These are phyloP conservation scores for Platysternon megacephalum DNA, from an alignment of 2,113 vertebrate species.

Conservation along the genomic window DNA sequence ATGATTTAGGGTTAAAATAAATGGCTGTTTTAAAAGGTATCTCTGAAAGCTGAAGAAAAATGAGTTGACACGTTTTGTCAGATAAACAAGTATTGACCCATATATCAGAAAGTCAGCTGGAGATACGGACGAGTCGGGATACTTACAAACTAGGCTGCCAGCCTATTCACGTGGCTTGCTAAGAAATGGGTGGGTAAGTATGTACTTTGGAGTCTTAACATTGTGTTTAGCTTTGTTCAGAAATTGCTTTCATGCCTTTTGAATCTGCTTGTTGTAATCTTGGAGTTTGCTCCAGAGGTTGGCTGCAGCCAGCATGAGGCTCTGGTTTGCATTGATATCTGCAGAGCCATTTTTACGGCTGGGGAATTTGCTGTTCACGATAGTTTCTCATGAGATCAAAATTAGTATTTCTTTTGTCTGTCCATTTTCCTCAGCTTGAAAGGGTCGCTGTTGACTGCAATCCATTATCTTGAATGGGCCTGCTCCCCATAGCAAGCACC, in stretches of 20 bases:
- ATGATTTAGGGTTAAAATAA: slow-evolving; percentile 64
- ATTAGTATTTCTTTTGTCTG: not conserved
- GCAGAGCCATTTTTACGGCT: slow-evolving; percentile 48
- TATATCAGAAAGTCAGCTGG: not conserved
- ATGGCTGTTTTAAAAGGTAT: slow-evolving; percentile 43
- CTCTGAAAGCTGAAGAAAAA: not conserved
- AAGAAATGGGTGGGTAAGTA: not conserved
- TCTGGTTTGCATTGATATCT: slow-evolving; percentile 4
- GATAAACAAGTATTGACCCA: too few species aligned
- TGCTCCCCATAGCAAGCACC: rapidly evolving
- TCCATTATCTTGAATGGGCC: not conserved
- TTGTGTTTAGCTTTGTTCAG: not conserved
- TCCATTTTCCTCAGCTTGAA: not conserved
- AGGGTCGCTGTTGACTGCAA: not conserved
- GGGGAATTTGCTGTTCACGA: not conserved
- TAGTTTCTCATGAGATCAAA: slow-evolving; percentile 5
- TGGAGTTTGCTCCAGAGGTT: rapidly evolving
- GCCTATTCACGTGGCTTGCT: not conserved
- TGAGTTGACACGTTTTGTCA: not conserved
- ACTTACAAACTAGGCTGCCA: not conserved
- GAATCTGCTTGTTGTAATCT: rapidly evolving
- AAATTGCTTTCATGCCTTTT: not conserved
- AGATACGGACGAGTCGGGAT: rapidly evolving
- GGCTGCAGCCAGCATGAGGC: not conserved
- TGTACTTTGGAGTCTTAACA: not conserved